These are phyloP conservation scores for Bradysia coprophila DNA, from an alignment of 1,140 invertebrate genomes.

Conservation along the genomic window DNA sequence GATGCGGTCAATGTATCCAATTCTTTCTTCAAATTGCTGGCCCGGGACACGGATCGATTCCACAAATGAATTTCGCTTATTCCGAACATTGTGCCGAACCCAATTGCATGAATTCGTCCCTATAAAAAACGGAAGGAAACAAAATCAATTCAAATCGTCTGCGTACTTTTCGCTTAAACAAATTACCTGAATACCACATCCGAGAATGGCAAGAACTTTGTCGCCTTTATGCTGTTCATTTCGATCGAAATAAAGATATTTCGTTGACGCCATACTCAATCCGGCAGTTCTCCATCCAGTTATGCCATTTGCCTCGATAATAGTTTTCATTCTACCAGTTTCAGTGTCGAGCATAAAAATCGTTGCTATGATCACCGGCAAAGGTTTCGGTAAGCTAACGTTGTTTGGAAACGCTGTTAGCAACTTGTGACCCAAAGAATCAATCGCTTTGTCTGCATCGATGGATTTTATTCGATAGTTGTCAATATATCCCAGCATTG, in stretches of 20 bases:
- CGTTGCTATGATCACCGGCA: constrained; percentile 25
- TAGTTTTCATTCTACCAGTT: constrained; percentile 24
- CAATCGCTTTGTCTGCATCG: constrained; percentile 4
- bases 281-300: constrained; percentile 39
- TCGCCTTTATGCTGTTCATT: constrained; percentile 6
- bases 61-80: constrained; percentile 30
- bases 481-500: constrained; percentile 28
- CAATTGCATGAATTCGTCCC: constrained; percentile 31
- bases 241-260: constrained; percentile 23
- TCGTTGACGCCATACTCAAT: constrained; percentile 38
- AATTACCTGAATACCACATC: constrained; percentile 29
- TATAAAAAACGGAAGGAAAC: background rate
- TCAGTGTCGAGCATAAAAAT: constrained; percentile 24
- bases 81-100: constrained; percentile 17
- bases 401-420: constrained; percentile 25
- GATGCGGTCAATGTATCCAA: constrained; percentile 9
- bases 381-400: constrained; percentile 8
- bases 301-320: constrained; percentile 27
- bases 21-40: constrained; percentile 20
- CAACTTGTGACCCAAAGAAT: constrained; percentile 27
- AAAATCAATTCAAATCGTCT: background rate
- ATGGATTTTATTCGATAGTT: constrained; percentile 10
- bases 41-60: constrained; percentile 30
- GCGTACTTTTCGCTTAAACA: background rate
- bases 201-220: constrained; percentile 28